A percentile compares a stretch with the other conserved stretches of the same genome.
Evolutionary conservation across 37 sponge, comb jelly and placozoan genomes (phyloP).

Genomic region (Aplysina aerophoba): DNA sequence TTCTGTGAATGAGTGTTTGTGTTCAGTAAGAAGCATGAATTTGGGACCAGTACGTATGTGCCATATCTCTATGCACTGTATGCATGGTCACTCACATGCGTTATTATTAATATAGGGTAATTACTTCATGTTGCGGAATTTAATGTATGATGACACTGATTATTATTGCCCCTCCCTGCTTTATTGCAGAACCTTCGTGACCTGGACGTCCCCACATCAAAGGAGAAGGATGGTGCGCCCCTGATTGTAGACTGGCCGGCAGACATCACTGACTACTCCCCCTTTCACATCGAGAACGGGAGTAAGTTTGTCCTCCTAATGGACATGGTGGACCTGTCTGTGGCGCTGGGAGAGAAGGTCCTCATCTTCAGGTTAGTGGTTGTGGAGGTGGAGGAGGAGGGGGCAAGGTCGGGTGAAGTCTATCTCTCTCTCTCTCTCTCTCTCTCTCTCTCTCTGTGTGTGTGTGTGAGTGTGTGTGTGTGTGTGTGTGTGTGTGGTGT

Average conservation of each 20-base stretch:
- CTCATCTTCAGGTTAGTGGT: slow-evolving; percentile 78
- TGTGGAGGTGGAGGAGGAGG: neutral
- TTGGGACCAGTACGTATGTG: too few relatives aligned
- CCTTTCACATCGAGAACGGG: slow-evolving; percentile 77
- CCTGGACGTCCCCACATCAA: slow-evolving; percentile 6
- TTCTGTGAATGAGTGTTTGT: too few relatives aligned
- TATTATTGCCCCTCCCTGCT: too few relatives aligned
- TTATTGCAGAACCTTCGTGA: neutral
- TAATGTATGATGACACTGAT: too few relatives aligned
- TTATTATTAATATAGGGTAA: too few relatives aligned
- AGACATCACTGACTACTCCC: slow-evolving; percentile 55
- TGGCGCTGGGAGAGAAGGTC: slow-evolving; percentile 84
- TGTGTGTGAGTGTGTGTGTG: too few relatives aligned
- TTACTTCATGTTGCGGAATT: too few relatives aligned
- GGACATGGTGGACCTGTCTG: slow-evolving; percentile 74
- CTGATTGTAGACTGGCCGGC: slow-evolving; percentile 21
- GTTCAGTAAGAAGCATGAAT: too few relatives aligned
- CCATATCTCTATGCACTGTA: too few relatives aligned
- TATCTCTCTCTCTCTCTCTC: neutral
- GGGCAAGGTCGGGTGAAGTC: neutral
- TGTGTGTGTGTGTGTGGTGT: too few relatives aligned
- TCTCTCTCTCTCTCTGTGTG: too few relatives aligned
- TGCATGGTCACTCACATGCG: too few relatives aligned
- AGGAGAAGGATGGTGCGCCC: neutral
- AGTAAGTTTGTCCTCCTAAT: slow-evolving; percentile 86